Percentiles rank a stretch among this genome's conserved stretches.
phyloP scores from a whole-genome alignment of 2,113 vertebrate species.

The Trichomycterus rosablanca region DNA sequence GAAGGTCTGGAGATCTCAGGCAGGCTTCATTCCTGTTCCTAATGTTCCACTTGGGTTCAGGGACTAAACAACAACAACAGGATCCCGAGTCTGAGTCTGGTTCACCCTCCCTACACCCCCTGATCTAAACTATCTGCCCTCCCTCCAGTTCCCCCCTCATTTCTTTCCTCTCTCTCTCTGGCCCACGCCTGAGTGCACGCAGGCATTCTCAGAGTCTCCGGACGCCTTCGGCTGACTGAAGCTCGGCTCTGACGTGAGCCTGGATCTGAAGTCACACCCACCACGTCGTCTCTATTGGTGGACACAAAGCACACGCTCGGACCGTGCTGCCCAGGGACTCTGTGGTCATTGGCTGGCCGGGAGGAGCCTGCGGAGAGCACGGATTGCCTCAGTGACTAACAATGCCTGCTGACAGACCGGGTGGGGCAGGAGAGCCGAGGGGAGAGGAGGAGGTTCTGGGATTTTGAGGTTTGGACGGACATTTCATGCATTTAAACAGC shows the following conservation, averaged over 20 bases:
- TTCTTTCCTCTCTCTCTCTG: slow-evolving; percentile 29
- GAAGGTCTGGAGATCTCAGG: slow-evolving; percentile 27
- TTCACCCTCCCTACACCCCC: slow-evolving; percentile 14
- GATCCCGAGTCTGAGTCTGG: slow-evolving; percentile 11
- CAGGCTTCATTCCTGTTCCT: slow-evolving; percentile 43
- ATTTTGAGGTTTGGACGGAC: too few species aligned
- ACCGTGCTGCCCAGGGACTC: slow-evolving; percentile 47
- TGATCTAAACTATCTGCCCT: slow-evolving; percentile 3
- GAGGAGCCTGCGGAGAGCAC: slow-evolving; percentile 43
- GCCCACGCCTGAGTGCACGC: slow-evolving; percentile 34
- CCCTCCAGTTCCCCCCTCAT: slow-evolving; percentile 13
- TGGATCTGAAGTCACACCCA: slow-evolving; percentile 53
- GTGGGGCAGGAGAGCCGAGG: slow-evolving; percentile 42
- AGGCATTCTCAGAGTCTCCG: slow-evolving; percentile 31
- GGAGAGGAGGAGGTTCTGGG: too few species aligned
- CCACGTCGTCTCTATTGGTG: slow-evolving; percentile 19
- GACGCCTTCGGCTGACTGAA: slow-evolving; percentile 36
- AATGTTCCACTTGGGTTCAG: slow-evolving; percentile 21
- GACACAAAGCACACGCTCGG: neutral
- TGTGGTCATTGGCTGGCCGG: slow-evolving; percentile 54
- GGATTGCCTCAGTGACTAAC: slow-evolving; percentile 64
- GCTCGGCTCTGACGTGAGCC: slow-evolving; percentile 48
- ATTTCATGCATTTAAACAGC: too few species aligned
- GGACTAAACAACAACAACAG: slow-evolving; percentile 28
- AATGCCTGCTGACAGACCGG: slow-evolving; percentile 53